phyloP scores from a whole-genome alignment of 2,888 invertebrate genomes.

The Eristalis tenax region DNA sequence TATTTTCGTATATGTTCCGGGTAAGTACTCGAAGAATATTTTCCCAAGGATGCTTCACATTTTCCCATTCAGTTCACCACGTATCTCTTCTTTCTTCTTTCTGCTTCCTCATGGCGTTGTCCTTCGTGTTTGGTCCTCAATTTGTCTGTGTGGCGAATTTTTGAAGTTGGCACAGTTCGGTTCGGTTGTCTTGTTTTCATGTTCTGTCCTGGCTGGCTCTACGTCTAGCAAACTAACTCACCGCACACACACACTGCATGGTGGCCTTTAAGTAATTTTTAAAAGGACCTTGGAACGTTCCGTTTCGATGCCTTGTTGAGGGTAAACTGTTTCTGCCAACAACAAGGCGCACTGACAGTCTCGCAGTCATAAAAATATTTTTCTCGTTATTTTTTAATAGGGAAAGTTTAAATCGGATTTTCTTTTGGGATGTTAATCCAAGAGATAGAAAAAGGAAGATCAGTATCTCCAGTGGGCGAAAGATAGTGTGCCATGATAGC shows the following conservation, averaged over 20 bases:
- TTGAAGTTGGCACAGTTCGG: conserved; percentile 59
- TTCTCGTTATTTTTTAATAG: conserved; percentile 71
- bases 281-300: conserved; percentile 42
- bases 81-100: conserved; percentile 8
- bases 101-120: neutral
- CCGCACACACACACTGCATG: neutral
- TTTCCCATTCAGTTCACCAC: conserved; percentile 15
- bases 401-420: conserved; percentile 68
- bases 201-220: conserved; percentile 25
- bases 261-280: conserved; percentile 51
- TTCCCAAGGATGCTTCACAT: conserved; percentile 51
- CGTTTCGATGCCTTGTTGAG: neutral
- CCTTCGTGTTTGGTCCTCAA: neutral
- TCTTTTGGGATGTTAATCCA: conserved; percentile 66
- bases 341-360: neutral
- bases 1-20: conserved; percentile 75
- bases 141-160: conserved; percentile 9
- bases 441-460: conserved; percentile 29
- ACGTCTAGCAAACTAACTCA: conserved; percentile 40
- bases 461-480: conserved; percentile 14
- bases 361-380: conserved; percentile 62
- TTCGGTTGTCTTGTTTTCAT: conserved; percentile 48
- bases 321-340: neutral
- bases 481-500: conserved; percentile 63
- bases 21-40: conserved; percentile 69